phyloP scores from a whole-genome alignment of 2,113 vertebrate genomes.

The Apteryx owenii region DNA sequence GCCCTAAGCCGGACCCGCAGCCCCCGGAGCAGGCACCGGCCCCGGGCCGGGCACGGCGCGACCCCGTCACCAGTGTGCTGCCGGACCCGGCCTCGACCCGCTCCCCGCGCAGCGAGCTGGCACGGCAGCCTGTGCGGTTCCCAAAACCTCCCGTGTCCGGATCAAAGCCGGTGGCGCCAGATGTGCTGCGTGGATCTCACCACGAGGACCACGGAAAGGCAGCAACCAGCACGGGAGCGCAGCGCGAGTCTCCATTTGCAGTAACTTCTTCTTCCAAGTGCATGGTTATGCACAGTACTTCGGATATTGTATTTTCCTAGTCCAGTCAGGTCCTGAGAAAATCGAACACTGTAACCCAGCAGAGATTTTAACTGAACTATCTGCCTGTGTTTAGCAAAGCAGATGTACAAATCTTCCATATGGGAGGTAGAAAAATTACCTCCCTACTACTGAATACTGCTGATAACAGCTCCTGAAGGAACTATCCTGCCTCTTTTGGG shows the following conservation, averaged over 20 bases:
- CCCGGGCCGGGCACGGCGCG: too few species aligned
- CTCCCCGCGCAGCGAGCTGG: too few species aligned
- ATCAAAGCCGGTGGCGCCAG: too few species aligned
- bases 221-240: neutral
- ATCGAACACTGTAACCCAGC: neutral
- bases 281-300: neutral
- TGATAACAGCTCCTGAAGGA: neutral
- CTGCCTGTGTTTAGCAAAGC: neutral
- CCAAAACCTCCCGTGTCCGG: too few species aligned
- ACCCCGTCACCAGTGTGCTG: too few species aligned
- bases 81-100: too few species aligned
- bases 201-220: fast-evolving
- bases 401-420: fast-evolving
- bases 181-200: neutral
- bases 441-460: neutral
- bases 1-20: too few species aligned
- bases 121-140: too few species aligned
- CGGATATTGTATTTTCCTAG: neutral
- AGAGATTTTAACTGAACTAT: neutral
- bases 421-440: neutral
- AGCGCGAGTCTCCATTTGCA: neutral
- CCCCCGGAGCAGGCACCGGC: too few species aligned
- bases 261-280: neutral
- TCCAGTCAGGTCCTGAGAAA: neutral
- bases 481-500: neutral